Evolutionary conservation across 2,113 vertebrate species (phyloP).

Genomic region (Pachypanchax playfairii): DNA sequence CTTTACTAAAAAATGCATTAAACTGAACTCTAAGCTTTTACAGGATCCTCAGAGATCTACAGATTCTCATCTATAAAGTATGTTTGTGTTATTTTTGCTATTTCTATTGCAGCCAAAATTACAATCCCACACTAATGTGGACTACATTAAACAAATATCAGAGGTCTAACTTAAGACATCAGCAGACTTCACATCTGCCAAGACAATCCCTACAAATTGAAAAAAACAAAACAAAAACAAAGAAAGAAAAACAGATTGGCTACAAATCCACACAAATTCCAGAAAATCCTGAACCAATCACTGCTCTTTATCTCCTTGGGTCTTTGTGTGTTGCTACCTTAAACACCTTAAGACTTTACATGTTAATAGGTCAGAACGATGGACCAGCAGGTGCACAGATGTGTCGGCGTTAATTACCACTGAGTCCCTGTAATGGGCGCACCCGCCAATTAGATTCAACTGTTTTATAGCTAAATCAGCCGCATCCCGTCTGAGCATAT

Average conservation of each 20-base stretch:
- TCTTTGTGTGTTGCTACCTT: constrained; percentile 33
- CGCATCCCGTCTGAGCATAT: constrained; percentile 25
- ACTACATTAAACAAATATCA: not conserved
- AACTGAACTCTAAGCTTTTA: no score
- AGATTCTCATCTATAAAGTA: no score
- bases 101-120: not conserved
- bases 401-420: constrained; percentile 65
- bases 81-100: not conserved
- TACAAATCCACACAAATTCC: constrained; percentile 36
- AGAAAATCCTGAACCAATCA: constrained; percentile 23
- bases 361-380: constrained; percentile 51
- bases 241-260: constrained; percentile 21
- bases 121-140: not conserved
- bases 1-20: no score
- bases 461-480: constrained; percentile 54
- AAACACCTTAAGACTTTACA: constrained; percentile 10
- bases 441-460: constrained; percentile 62
- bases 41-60: no score
- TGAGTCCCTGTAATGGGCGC: constrained; percentile 50
- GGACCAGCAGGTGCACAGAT: constrained; percentile 61
- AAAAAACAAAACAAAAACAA: constrained; percentile 32
- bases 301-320: not conserved
- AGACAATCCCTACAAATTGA: constrained; percentile 26
- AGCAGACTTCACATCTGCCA: constrained; percentile 38
- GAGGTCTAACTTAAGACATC: constrained; percentile 20